Evolutionary conservation across 2,888 invertebrate genomes (phyloP).

Genomic region (Ennomos fuscantarius): DNA sequence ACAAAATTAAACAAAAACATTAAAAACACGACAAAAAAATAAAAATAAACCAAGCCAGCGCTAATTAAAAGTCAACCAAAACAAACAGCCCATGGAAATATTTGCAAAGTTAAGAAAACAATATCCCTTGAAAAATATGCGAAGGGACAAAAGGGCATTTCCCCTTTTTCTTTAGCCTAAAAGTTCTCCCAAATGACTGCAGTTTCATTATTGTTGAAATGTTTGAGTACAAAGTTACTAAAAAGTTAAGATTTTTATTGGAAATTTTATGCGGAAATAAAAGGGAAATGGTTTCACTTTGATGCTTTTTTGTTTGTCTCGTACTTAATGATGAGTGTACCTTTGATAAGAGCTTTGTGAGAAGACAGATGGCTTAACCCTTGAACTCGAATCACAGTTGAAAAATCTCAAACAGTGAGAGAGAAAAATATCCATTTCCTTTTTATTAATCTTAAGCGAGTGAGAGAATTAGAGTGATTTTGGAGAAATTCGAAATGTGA

Average conservation of each 20-base stretch:
- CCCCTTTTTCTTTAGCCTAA: slow-evolving; percentile 7
- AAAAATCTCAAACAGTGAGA: neutral
- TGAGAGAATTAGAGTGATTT: too few relatives aligned
- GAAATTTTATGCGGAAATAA: neutral
- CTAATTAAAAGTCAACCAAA: slow-evolving; percentile 17
- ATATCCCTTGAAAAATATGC: slow-evolving; percentile 7
- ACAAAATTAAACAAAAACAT: too few relatives aligned
- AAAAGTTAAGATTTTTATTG: slow-evolving; percentile 15
- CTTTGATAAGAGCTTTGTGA: too few relatives aligned
- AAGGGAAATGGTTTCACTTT: too few relatives aligned
- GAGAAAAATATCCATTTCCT: neutral
- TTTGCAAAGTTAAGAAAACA: slow-evolving; percentile 18
- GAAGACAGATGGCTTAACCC: too few relatives aligned
- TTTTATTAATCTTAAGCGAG: too few relatives aligned
- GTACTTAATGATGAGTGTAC: too few relatives aligned
- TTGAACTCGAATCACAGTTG: too few relatives aligned
- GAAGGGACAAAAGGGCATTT: slow-evolving; percentile 9
- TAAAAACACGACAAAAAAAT: too few relatives aligned
- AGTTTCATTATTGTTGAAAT: slow-evolving; percentile 20
- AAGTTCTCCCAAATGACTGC: slow-evolving; percentile 20
- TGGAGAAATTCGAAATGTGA: too few relatives aligned
- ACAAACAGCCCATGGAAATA: slow-evolving; percentile 8
- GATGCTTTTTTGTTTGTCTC: too few relatives aligned
- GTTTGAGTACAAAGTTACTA: slow-evolving; percentile 19
- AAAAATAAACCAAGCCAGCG: too few relatives aligned